Evolutionary conservation across 2,888 invertebrate species (phyloP).

Genomic region (Luperina testacea): DNA sequence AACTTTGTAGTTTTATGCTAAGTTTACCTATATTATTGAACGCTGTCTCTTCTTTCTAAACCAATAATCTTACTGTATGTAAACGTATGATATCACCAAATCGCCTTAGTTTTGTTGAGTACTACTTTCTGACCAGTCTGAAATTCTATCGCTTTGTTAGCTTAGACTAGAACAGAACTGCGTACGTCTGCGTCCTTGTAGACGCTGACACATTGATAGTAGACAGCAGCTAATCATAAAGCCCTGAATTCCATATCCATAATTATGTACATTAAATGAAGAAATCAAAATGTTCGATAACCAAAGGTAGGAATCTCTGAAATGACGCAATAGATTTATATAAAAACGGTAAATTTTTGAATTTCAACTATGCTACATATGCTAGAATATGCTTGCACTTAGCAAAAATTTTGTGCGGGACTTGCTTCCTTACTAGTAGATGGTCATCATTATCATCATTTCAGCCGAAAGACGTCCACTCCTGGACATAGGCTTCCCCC

Average conservation of each 20-base stretch:
- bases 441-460: too few relatives aligned
- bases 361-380: neutral
- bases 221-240: neutral
- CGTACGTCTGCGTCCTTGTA: neutral
- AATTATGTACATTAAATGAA: neutral
- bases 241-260: too few relatives aligned
- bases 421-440: too few relatives aligned
- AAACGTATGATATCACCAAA: slow-evolving; percentile 5
- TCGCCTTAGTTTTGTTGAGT: neutral
- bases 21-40: slow-evolving; percentile 2
- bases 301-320: neutral
- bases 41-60: neutral
- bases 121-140: slow-evolving; percentile 2
- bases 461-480: too few relatives aligned
- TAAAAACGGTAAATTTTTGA: neutral
- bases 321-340: neutral
- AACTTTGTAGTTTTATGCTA: neutral
- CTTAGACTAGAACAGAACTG: slow-evolving; percentile 4
- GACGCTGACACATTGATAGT: neutral
- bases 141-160: slow-evolving; percentile 24
- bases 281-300: neutral
- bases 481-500: too few relatives aligned
- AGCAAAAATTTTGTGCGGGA: neutral
- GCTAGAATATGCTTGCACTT: neutral
- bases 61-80: neutral